phyloP scores from a whole-genome alignment of 2,113 vertebrate species.

The Tringa solitaria region DNA sequence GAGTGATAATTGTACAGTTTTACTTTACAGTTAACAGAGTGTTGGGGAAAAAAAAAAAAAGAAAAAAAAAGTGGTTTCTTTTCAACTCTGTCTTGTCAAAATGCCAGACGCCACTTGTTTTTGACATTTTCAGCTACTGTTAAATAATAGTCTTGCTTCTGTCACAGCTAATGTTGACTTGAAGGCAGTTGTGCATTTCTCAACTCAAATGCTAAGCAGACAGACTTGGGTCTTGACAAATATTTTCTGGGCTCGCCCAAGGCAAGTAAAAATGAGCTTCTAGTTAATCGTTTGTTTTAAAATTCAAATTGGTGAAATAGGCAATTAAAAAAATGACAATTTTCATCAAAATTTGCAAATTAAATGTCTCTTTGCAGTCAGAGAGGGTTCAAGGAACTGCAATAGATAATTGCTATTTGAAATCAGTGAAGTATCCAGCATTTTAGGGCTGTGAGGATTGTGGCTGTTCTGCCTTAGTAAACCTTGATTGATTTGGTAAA shows the following conservation, averaged over 20 bases:
- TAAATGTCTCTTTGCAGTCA: conserved; percentile 54
- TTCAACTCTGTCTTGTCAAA: conserved; percentile 69
- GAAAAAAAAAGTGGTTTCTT: conserved; percentile 55
- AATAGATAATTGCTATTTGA: conserved; percentile 62
- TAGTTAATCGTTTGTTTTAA: conserved; percentile 64
- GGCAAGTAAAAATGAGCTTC: conserved; percentile 66
- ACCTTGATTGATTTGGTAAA: conserved; percentile 71
- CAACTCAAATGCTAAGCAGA: conserved; percentile 64
- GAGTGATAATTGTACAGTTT: conserved; percentile 58
- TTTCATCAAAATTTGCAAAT: conserved; percentile 68
- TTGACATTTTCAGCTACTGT: conserved; percentile 76
- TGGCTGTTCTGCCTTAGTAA: conserved; percentile 71
- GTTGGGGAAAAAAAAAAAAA: neutral
- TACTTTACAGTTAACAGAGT: conserved; percentile 56
- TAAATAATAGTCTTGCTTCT: conserved; percentile 80
- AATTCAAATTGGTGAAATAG: conserved; percentile 58
- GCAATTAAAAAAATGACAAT: conserved; percentile 70
- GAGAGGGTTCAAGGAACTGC: conserved; percentile 36
- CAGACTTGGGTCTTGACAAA: conserved; percentile 69
- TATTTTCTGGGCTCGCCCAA: conserved; percentile 67
- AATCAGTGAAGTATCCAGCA: conserved; percentile 59
- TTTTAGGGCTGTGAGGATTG: conserved; percentile 47
- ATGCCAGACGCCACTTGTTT: conserved; percentile 72
- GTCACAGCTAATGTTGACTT: conserved; percentile 76
- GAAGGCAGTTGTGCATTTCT: conserved; percentile 75